A percentile compares a stretch with the other conserved stretches of the same genome.
Conservation (phyloP, 2,888 invertebrate genomes). For the Xestia rhomboidea region DNA sequence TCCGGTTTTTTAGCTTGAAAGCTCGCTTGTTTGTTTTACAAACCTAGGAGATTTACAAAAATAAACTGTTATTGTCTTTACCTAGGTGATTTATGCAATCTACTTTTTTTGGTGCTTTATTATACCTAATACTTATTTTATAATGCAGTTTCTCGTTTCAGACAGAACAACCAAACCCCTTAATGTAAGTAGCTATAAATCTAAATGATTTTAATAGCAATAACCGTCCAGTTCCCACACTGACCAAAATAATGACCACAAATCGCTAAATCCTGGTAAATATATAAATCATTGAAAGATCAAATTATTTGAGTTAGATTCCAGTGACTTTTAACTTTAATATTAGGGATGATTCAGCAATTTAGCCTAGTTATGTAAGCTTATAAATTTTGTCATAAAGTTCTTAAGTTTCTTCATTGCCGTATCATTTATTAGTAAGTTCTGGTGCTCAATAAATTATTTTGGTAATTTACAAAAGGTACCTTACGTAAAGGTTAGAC, state of each 20-base stretch:
- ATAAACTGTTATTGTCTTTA: neutral
- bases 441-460: neutral
- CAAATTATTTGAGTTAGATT: slow-evolving; percentile 20
- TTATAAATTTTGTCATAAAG: neutral
- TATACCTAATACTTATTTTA: neutral
- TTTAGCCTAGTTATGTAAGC: neutral
- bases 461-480: no score
- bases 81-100: neutral
- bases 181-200: neutral
- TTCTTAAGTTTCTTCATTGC: neutral
- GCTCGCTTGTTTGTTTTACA: neutral
- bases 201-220: neutral
- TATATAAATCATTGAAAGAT: slow-evolving; percentile 48
- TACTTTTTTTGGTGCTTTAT: neutral
- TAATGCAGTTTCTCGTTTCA: neutral
- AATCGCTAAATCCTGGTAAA: slow-evolving; percentile 47
- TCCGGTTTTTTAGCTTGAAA: neutral
- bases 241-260: slow-evolving; percentile 53
- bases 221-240: slow-evolving; percentile 52
- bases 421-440: neutral
- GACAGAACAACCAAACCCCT: neutral
- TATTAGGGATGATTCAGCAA: slow-evolving; percentile 17
- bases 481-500: no score
- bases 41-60: neutral
- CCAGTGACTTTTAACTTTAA: slow-evolving; percentile 28